Base-by-base conservation (phyloP, 1,140 invertebrate genomes). In the Drosophila murphyi region DNA sequence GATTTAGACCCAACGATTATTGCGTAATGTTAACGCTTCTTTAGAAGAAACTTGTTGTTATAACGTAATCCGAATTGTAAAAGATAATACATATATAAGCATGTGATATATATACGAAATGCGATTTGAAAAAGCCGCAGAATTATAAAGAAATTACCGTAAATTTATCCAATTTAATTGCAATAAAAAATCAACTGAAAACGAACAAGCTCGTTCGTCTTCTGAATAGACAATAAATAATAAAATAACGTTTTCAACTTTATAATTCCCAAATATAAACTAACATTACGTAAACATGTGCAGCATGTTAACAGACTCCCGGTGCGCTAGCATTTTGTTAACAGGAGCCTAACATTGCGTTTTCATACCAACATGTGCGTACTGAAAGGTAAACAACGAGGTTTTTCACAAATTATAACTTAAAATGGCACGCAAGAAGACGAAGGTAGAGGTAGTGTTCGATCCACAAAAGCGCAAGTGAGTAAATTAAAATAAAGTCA, bases 401-500 rank as follows among this genome's bases (percentile, higher is more conserved):
- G 54, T 72, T 35, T 50, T 51, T 63, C 8, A 2, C 10, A 29
- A 70, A 51, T 6, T 61, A 12, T 4, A 37, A 20, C n/a, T 41
- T 2, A 75, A 59, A 80, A 88, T 90, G 86, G 72, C 76, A 10
- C 78, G 76, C 2, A 94, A 91, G 63, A 95, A 95, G 83, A 95
- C 95, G 85, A 95, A 95, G 83, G 78, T 94, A 1, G 93, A 93
- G 73, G 80, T 95, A 35, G 93, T 95, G 0, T 95, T 95, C 70
- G 94, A 95, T 82, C 93, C 94, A 79, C 91, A 93, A 28, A 95
- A 95, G 78, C 92, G 95, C 86, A 93, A 92, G 95, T 95, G 93
- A 91, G 86, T 86, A 52, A 43, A 5, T 31, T 3, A 10, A 5
- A 41, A 31, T 5, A 45, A 43, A 3, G 39, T 20, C 39, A 43